A percentile compares a stretch with the other conserved stretches of the same genome.
Evolutionary conservation across 1,140 invertebrate species (phyloP).

Genomic region (Pseudomyrmex flavicornis): DNA sequence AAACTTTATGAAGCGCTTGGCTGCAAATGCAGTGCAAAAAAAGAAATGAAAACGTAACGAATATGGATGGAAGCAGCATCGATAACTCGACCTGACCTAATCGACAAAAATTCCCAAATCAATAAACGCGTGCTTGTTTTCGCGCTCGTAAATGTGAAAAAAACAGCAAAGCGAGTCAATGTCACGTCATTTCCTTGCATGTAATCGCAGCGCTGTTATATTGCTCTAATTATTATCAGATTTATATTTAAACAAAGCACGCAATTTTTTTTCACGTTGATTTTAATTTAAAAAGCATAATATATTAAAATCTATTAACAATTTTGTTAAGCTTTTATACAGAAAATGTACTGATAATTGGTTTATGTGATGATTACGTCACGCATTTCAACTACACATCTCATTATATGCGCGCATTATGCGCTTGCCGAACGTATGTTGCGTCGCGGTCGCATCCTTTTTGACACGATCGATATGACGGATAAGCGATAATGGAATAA

Average conservation of each 20-base stretch:
- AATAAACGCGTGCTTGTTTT: constrained; percentile 7
- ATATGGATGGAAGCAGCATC: neutral
- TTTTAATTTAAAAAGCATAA: neutral
- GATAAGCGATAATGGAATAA: constrained; percentile 73
- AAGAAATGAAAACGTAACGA: constrained; percentile 16
- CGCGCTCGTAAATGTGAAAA: constrained; percentile 1
- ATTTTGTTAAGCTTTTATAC: constrained; percentile 35
- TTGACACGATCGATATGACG: constrained; percentile 61
- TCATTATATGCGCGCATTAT: constrained; percentile 65
- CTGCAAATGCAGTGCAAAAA: constrained; percentile 13
- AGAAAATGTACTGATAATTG: constrained; percentile 56
- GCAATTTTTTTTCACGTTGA: neutral
- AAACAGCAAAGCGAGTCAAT: constrained; percentile 21
- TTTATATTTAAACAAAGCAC: neutral
- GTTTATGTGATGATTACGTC: constrained; percentile 45
- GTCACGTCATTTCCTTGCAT: constrained; percentile 10
- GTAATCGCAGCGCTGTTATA: neutral
- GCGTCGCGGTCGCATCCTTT: constrained; percentile 46
- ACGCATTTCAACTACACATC: constrained; percentile 59
- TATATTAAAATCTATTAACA: constrained; percentile 26
- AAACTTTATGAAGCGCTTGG: neutral
- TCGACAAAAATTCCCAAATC: constrained; percentile 28
- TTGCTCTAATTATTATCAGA: neutral
- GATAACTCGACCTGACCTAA: constrained; percentile 44
- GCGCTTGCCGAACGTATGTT: constrained; percentile 21